Conservation (phyloP, 2,113 vertebrate species). For the Chamaea fasciata region DNA sequence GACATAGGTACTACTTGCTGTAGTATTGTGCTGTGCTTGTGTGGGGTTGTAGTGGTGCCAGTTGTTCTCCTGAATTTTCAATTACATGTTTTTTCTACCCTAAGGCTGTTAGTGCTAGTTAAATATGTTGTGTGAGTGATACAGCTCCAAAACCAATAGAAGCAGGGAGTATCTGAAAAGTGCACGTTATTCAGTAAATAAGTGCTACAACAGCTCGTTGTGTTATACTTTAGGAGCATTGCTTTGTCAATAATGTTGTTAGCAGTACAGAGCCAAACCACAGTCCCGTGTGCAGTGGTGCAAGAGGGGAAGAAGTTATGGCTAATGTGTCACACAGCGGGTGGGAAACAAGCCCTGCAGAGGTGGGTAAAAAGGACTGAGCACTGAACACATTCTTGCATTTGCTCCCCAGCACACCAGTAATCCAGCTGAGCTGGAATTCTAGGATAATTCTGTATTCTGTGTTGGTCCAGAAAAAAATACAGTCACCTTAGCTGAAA, state of each 20-base stretch:
- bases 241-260: neutral
- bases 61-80: neutral
- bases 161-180: neutral
- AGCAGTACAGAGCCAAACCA: neutral
- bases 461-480: neutral
- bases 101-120: neutral
- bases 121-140: neutral
- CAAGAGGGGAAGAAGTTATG: neutral
- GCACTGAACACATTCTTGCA: neutral
- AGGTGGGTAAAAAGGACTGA: neutral
- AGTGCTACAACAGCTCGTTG: neutral
- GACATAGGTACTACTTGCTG: neutral
- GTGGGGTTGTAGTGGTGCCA: neutral
- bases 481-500: neutral
- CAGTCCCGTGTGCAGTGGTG: neutral
- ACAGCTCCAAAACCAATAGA: neutral
- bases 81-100: neutral
- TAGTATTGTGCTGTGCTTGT: neutral
- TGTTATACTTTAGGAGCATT: neutral
- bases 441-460: neutral
- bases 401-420: neutral
- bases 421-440: neutral
- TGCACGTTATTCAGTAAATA: neutral
- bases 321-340: neutral
- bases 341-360: neutral